phyloP scores from a whole-genome alignment of 30 jellyfish, hydroid and myxozoan species.

The Aurelia sp. region DNA sequence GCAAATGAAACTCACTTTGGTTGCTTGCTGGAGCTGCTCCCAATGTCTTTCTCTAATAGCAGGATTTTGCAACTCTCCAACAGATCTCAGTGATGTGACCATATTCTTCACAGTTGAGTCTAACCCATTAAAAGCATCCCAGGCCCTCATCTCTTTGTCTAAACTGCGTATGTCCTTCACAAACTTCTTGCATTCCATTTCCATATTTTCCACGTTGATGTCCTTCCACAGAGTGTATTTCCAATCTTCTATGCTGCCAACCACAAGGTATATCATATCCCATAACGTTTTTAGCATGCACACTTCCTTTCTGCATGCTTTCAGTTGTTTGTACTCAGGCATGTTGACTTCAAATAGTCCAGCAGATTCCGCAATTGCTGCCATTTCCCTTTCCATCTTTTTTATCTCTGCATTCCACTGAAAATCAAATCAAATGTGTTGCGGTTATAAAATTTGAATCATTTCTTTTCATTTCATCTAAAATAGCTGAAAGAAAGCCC shows the following conservation, averaged over 20 bases:
- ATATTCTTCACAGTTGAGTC: slow-evolving; percentile 93
- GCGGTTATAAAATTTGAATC: no score
- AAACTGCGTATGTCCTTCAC: slow-evolving; percentile 94
- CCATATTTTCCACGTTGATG: slow-evolving; percentile 95
- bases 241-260: slow-evolving; percentile 93
- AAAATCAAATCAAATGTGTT: background rate
- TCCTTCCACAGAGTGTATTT: slow-evolving; percentile 90
- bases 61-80: slow-evolving; percentile 96
- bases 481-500: no score
- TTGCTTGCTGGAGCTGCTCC: slow-evolving; percentile 98
- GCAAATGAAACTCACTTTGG: slow-evolving; percentile 71
- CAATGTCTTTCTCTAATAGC: slow-evolving; percentile 99
- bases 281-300: slow-evolving; percentile 85
- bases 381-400: slow-evolving; percentile 91
- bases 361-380: slow-evolving; percentile 87
- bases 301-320: slow-evolving; percentile 94
- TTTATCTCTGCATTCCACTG: slow-evolving; percentile 91
- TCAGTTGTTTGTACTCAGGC: slow-evolving; percentile 97
- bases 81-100: slow-evolving; percentile 96
- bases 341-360: slow-evolving; percentile 93
- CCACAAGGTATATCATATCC: slow-evolving; percentile 92
- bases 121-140: slow-evolving; percentile 98
- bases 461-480: no score
- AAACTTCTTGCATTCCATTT: slow-evolving; percentile 96
- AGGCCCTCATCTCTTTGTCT: slow-evolving; percentile 98